These are phyloP conservation scores for Philonicus albiceps DNA, from an alignment of 2,888 invertebrate species.

Conservation along the genomic window DNA sequence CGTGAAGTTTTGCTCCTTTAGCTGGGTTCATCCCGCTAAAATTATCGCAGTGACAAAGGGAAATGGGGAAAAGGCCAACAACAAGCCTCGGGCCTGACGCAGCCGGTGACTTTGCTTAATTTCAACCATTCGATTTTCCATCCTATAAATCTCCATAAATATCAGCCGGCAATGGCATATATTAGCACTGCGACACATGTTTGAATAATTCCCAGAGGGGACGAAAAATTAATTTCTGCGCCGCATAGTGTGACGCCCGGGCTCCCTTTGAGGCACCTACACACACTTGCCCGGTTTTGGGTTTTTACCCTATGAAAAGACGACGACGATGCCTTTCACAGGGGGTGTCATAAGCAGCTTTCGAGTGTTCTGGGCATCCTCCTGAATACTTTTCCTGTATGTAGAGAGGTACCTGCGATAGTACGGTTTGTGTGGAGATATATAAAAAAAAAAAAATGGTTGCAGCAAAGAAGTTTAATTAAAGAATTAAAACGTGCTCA, in stretches of 20 bases:
- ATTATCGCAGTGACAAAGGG: not conserved
- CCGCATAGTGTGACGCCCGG: not conserved
- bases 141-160: constrained; percentile 41
- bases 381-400: not conserved
- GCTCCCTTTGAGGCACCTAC: not conserved
- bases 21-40: not conserved
- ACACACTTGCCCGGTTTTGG: not conserved
- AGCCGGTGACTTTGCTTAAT: not conserved
- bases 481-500: constrained; percentile 17
- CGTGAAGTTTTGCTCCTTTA: not conserved
- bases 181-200: constrained; percentile 39
- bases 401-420: not conserved
- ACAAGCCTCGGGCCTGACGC: not conserved
- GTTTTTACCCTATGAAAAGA: not conserved
- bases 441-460: not conserved
- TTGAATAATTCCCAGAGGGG: constrained; percentile 30
- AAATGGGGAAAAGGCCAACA: not conserved
- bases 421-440: not conserved
- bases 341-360: not conserved
- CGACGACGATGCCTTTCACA: not conserved
- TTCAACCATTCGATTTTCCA: constrained; percentile 40
- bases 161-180: constrained; percentile 14
- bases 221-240: constrained; percentile 36
- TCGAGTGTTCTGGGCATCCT: not conserved
- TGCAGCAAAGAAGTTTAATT: constrained; percentile 1